These are phyloP conservation scores for Euplexia lucipara DNA, from an alignment of 2,888 invertebrate species.

Conservation along the genomic window DNA sequence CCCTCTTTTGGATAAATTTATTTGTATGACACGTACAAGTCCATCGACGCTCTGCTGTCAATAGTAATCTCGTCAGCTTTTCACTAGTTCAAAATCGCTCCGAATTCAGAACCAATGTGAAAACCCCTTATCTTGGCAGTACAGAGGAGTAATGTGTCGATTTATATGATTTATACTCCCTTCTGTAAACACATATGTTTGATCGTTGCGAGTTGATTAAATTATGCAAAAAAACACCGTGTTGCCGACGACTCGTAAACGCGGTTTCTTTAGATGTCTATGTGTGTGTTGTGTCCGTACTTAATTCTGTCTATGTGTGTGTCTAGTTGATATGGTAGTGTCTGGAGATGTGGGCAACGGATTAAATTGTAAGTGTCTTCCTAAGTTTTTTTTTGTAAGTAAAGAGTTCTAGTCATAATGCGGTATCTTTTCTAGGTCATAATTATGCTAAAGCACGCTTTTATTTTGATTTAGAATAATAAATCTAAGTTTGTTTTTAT, in stretches of 20 bases:
- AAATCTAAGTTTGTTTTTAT: background rate
- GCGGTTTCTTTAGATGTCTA: slow-evolving; percentile 53
- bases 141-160: slow-evolving; percentile 66
- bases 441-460: background rate
- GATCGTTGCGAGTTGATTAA: slow-evolving; percentile 65
- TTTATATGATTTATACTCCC: slow-evolving; percentile 66
- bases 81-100: background rate
- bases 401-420: background rate
- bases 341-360: slow-evolving; percentile 6
- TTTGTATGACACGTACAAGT: too few species aligned
- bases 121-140: slow-evolving; percentile 43
- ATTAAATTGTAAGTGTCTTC: slow-evolving; percentile 23
- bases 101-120: slow-evolving; percentile 8
- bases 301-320: slow-evolving; percentile 4
- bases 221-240: slow-evolving; percentile 69
- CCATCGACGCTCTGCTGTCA: too few species aligned
- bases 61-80: too few species aligned
- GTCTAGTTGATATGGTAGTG: slow-evolving; percentile 17
- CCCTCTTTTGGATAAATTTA: too few species aligned
- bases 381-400: background rate
- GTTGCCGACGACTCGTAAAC: slow-evolving; percentile 51
- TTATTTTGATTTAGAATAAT: background rate
- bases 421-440: background rate
- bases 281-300: slow-evolving; percentile 27
- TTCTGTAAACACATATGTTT: slow-evolving; percentile 67